Evolutionary conservation across 2,797 vertebrate genomes (phyloP), one percentile per base, ranked within the genome.

Genomic region (Anguilla marmorata): DNA sequence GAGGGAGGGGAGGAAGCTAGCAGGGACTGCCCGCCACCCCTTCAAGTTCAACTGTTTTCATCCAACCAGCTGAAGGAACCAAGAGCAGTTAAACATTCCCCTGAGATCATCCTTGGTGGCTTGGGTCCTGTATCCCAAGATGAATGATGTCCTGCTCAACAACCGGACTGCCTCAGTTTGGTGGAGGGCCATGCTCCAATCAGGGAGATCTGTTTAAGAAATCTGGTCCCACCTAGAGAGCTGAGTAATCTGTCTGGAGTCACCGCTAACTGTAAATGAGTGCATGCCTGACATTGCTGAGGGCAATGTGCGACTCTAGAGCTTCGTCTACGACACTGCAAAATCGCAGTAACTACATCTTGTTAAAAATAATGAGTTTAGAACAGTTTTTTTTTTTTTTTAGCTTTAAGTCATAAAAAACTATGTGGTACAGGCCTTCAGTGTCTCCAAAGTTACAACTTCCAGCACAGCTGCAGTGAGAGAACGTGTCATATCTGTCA

Each of bases 1-100:
- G 91, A 95, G 94, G 94, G 91, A 91, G 91, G 91, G 91, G 21
- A 90, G 93, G 80, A 41, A 72, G 94, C 89, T 14, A 48, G 72
- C 4, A 16, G 24, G 86, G 30, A 60, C 54, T 7, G 94, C 93
- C 89, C 89, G 91, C 89, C 69, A 87, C 87, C 90, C 90, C 87
- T 69, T 88, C 90, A 86, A 92, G 90, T 92, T 91, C 89, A 92
- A 92, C 90, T 79, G 16, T 1, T 37, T 16, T 48, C 21, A 41
- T 41, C n/a, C 63, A 48, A 85, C 37, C 50, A 74, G 48, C 45
- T 72, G 80, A 30, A 83, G 79, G 48, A 84, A 87, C 11, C 82
- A 84, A 14, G n/a, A 84, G 82, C 9, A 11, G 82, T 14, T 11
- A 84, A 27, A 84, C 1, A 7, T 16, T 12, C 79, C 45, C 48